phyloP scores from a whole-genome alignment of 2,113 vertebrate species.

The Bagarius yarrelli region DNA sequence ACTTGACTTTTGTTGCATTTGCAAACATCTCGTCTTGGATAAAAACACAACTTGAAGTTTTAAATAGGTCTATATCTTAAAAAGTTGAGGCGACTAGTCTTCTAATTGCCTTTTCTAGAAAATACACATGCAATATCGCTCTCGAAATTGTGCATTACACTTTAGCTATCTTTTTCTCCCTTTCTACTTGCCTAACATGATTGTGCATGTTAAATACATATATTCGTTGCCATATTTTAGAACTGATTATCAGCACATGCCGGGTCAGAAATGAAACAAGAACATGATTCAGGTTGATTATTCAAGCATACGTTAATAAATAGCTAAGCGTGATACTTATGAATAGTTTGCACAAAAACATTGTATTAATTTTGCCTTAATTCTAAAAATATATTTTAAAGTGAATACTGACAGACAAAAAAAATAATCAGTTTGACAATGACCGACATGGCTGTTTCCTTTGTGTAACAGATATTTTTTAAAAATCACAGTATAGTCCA shows the following conservation, averaged over 20 bases:
- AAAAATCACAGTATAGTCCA: slow-evolving; percentile 47
- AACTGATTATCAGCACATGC: slow-evolving; percentile 9
- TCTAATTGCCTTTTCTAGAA: not conserved
- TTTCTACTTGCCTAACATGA: not conserved
- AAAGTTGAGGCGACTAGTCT: not conserved
- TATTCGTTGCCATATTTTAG: not conserved
- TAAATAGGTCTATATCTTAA: not conserved
- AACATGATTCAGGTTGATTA: not conserved
- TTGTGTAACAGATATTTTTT: slow-evolving; percentile 26
- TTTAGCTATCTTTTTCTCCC: not conserved
- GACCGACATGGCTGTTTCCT: slow-evolving; percentile 40
- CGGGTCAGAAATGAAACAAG: not conserved
- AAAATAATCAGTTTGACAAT: slow-evolving; percentile 14
- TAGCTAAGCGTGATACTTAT: slow-evolving; percentile 12
- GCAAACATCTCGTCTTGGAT: not conserved
- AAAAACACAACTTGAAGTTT: not conserved
- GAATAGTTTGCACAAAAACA: slow-evolving; percentile 28
- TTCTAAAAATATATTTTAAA: slow-evolving; percentile 20
- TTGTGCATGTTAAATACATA: not conserved
- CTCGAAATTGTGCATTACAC: slow-evolving; percentile 5
- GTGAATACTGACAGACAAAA: not conserved
- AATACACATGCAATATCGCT: slow-evolving; percentile 12
- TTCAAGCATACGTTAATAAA: slow-evolving; percentile 17
- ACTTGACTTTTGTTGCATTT: not conserved
- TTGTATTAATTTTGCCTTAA: not conserved